These are phyloP conservation scores for Perodicticus potto DNA, from an alignment of 2,797 vertebrate species.

Conservation along the genomic window DNA sequence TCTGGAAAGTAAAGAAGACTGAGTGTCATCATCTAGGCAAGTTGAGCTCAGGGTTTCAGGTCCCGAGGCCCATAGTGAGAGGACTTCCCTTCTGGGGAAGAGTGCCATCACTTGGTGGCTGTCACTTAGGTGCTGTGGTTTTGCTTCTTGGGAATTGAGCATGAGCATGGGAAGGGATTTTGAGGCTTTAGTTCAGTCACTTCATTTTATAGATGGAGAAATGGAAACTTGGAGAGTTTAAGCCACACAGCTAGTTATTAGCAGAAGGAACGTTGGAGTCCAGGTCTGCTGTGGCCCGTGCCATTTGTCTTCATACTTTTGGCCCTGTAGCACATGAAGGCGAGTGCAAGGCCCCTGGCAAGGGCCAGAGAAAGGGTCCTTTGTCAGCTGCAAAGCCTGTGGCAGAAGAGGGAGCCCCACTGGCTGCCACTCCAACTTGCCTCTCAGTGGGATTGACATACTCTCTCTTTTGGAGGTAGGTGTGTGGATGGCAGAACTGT, in stretches of 20 bases:
- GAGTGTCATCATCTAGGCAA: background rate
- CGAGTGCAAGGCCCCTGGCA: background rate
- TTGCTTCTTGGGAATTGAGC: background rate
- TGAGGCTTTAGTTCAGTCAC: background rate
- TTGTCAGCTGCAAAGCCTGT: background rate
- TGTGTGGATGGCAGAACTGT: background rate
- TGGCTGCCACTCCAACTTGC: background rate
- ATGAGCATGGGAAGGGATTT: background rate
- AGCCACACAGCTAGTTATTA: background rate
- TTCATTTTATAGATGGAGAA: slow-evolving; percentile 4
- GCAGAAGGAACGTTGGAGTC: background rate
- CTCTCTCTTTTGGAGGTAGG: background rate
- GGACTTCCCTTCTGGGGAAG: background rate
- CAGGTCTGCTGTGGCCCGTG: background rate
- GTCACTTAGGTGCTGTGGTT: background rate
- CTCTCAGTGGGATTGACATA: background rate
- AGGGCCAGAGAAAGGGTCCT: background rate
- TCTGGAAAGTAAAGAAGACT: background rate
- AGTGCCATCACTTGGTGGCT: fast-evolving
- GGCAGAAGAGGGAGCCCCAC: background rate
- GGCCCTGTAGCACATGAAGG: background rate
- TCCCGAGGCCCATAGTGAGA: fast-evolving
- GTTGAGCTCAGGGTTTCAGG: background rate
- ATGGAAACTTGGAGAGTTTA: slow-evolving; percentile 9
- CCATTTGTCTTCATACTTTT: background rate